These are phyloP conservation scores for Helogale parvula DNA, from an alignment of 2,113 vertebrate genomes.

Conservation along the genomic window DNA sequence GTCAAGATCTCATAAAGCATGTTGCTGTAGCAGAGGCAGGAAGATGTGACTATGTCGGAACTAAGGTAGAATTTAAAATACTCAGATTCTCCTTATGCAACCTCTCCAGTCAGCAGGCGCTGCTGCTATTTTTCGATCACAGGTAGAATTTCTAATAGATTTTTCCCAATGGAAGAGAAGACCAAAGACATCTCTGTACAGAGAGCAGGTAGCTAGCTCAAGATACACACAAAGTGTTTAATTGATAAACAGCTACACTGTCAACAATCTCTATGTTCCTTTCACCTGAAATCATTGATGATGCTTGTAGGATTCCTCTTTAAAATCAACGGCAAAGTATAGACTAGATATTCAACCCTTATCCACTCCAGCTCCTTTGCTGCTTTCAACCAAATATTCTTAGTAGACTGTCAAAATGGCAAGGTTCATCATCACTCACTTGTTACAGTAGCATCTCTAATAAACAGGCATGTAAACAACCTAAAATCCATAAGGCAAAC, in stretches of 20 bases:
- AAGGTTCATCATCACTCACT: background rate
- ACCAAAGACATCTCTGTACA: background rate
- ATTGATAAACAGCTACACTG: background rate
- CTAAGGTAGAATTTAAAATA: conserved; percentile 62
- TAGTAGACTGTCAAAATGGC: background rate
- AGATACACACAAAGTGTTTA: background rate
- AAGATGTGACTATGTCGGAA: conserved; percentile 46
- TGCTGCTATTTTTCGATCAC: background rate
- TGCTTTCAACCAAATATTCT: conserved; percentile 26
- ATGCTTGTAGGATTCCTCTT: background rate
- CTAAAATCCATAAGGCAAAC: conserved; percentile 11
- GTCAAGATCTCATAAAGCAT: conserved; percentile 60
- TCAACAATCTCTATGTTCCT: background rate
- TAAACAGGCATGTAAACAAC: background rate
- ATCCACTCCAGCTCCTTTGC: background rate
- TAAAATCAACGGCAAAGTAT: background rate
- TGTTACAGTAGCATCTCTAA: conserved; percentile 49
- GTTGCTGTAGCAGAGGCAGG: conserved; percentile 46
- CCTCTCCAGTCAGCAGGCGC: background rate
- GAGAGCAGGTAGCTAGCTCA: background rate
- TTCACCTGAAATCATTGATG: conserved; percentile 30
- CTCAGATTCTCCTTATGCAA: background rate
- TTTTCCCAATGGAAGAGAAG: background rate
- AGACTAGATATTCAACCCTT: background rate
- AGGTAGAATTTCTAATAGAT: conserved; percentile 44